Evolutionary conservation across 2,797 vertebrate genomes (phyloP).

Genomic region (Vultur gryphus): DNA sequence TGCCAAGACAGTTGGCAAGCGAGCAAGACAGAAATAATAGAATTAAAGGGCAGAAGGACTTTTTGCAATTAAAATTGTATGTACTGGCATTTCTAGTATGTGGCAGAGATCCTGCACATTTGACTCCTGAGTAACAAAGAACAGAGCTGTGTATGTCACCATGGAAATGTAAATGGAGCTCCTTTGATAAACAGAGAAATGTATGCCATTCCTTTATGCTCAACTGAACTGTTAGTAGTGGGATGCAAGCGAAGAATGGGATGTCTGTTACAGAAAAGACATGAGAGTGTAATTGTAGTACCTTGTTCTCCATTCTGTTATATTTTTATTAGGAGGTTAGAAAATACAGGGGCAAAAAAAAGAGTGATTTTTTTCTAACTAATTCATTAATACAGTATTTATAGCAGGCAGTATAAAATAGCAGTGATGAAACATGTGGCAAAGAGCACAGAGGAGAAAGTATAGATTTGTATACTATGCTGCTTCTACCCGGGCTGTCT

Average conservation of each 20-base stretch:
- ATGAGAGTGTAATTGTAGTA: constrained; percentile 7
- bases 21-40: constrained; percentile 43
- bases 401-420: background rate
- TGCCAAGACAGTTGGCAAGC: constrained; percentile 43
- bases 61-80: constrained; percentile 62
- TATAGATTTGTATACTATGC: background rate
- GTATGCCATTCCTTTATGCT: constrained; percentile 39
- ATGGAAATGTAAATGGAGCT: constrained; percentile 62
- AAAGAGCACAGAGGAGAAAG: background rate
- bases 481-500: background rate
- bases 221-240: constrained; percentile 4
- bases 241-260: constrained; percentile 29
- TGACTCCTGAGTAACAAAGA: constrained; percentile 58
- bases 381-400: background rate
- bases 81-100: constrained; percentile 43
- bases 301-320: background rate
- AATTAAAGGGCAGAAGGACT: constrained; percentile 17
- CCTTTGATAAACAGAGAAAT: constrained; percentile 63
- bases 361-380: background rate
- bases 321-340: background rate
- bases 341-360: background rate
- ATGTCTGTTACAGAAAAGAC: constrained; percentile 26
- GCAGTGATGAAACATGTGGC: background rate
- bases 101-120: constrained; percentile 56
- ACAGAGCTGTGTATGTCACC: constrained; percentile 50